Evolutionary conservation across 2,113 vertebrate genomes (phyloP), one percentile per base, ranked within the genome.

Genomic region (Nansenia antarctica): DNA sequence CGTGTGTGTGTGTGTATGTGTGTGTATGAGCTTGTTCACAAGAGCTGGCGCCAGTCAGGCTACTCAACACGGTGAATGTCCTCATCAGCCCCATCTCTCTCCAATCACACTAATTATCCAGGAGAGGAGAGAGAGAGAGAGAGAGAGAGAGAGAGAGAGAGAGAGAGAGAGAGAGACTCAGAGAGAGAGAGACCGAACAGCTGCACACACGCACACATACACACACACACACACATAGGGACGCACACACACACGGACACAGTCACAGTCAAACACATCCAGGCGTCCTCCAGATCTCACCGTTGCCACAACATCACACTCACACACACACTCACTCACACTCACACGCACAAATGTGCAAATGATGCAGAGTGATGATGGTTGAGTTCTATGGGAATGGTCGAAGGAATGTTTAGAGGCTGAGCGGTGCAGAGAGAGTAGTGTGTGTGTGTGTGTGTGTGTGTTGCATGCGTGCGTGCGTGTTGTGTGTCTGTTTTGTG

Each of bases 81-180:
- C 82, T 86, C 85, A 87, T 87, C 88, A 81, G 77, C 67, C 47
- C 45, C 77, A 71, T 79, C 75, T 70, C 71, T 76, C 76, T 86
- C 75, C 70, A 87, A 80, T 88, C 86, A 85, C 57, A 65, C 74
- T 85, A 83, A 87, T 88, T 83, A 82, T 68, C 32, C 54, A 35
- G n/a, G 70, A 52, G 66, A 60, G 47, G 31, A 71, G 65, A 68
- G 70, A 47, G 55, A 49, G 49, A 24, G 9, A 57, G 45, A 9
- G 34, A 1, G 70, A 47, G 55, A 49, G 49, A 24, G 9, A 57
- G 45, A 9, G 34, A 1, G 70, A 52, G 66, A 60, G 47, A n/a
- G 31, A 71, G 65, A 68, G 70, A 47, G 55, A 49, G 49, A 24
- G 9, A 57, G 45, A 9, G 34, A 1, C n/a, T n/a, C n/a, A n/a